Base-by-base conservation (phyloP, 2,888 invertebrate species). In the Eupithecia abbreviata region DNA sequence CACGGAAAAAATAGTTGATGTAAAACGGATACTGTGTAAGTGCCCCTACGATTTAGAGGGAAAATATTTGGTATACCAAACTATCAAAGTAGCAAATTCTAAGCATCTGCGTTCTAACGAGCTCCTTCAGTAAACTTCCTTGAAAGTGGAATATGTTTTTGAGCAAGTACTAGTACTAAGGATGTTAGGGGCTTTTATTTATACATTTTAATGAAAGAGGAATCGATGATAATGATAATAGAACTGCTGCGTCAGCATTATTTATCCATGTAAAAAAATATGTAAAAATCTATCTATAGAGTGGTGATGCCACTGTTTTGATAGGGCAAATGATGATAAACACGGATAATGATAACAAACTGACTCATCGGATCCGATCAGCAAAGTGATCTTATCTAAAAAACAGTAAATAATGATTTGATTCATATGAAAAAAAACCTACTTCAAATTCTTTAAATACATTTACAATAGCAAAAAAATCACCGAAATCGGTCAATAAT, bases 91-190 rank as follows among this genome's bases (percentile, higher is more conserved):
- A 82, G 79, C 73, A 71, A 75, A 78, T 79, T 78, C 72, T 70
- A 80, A 81, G 77, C 47, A 77, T 79, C 80, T 73, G 79, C 69
- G 79, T 76, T 74, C 65, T 79, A 77, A 79, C 77, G 74, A 78
- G 80, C 68, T 80, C 76, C 80, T 82, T 77, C 73, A 75, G 58
- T 73, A 74, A 77, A 79, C 80, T 82, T 81, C 4, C 49, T 58
- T 4, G 15, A 62, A 74, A 70, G 49, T 65, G 41, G 55, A 62
- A 18, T 71, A 43, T 65, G 30, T 13, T 65, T 65, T 30, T 2
- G 65, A 18, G 18, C 18, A 65, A 5, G 41, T 62, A 9, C 30
- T 65, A 13, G 41, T 5, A 30, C 30, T 30, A 30, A 15, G 15
- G n/a, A 65, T 6, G 41, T 65, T 41, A 6, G 41, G 13, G 65